Percentiles rank a stretch among this genome's conserved stretches.
Conservation (phyloP, 2,888 invertebrate genomes). For the Melieria omissa region DNA sequence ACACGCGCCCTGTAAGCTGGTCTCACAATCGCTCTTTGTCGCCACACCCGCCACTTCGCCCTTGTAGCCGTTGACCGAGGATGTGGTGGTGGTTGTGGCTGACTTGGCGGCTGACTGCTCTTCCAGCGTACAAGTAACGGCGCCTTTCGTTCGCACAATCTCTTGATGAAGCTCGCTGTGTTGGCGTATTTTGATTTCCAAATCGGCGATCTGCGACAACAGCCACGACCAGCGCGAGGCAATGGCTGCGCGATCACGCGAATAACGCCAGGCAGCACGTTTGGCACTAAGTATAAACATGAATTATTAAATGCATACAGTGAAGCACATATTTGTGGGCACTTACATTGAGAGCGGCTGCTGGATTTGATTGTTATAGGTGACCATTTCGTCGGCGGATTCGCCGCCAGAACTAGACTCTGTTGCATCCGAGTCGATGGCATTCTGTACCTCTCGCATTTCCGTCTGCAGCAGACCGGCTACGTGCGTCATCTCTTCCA, state of each 20-base stretch:
- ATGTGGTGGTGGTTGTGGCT: constrained; percentile 18
- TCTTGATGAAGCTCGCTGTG: constrained; percentile 83
- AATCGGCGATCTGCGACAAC: constrained; percentile 90
- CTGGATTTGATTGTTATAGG: constrained; percentile 81
- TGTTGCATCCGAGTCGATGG: constrained; percentile 92
- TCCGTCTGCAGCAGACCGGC: constrained; percentile 80
- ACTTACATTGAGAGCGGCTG: constrained; percentile 85
- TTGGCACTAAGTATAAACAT: constrained; percentile 72
- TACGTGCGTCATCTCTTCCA: constrained; percentile 75
- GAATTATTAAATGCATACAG: constrained; percentile 10
- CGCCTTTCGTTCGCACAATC: constrained; percentile 73
- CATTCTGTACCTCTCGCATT: constrained; percentile 78
- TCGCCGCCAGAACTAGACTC: constrained; percentile 94
- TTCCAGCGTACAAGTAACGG: constrained; percentile 68
- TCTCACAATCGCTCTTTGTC: constrained; percentile 32
- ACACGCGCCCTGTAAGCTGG: constrained; percentile 61
- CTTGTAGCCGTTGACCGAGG: constrained; percentile 46
- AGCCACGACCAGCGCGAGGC: constrained; percentile 93
- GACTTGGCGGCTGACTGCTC: constrained; percentile 33
- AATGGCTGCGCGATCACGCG: constrained; percentile 81
- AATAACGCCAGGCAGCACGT: constrained; percentile 85
- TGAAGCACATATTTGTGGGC: constrained; percentile 2
- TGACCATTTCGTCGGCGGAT: constrained; percentile 89
- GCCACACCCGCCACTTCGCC: constrained; percentile 27
- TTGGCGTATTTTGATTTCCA: constrained; percentile 91